These are phyloP conservation scores for Diachasma alloeum DNA, from an alignment of 1,140 invertebrate genomes.

Conservation along the genomic window DNA sequence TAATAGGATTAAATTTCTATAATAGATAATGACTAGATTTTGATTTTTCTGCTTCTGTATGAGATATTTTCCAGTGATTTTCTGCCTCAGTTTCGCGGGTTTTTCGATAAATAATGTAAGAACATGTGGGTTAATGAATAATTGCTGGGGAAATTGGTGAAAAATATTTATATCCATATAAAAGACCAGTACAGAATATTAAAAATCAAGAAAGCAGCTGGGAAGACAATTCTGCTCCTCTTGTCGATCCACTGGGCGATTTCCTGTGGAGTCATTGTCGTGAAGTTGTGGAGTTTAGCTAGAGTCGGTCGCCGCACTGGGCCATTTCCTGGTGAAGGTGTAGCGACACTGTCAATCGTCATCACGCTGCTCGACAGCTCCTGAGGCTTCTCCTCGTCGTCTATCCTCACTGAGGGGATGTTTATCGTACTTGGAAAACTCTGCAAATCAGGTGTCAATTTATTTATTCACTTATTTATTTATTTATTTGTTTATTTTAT, in stretches of 20 bases:
- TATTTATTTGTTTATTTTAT: no score
- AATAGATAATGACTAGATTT: no score
- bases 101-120: no score
- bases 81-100: no score
- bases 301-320: conserved; percentile 56
- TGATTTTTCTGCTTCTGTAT: no score
- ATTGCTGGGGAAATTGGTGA: conserved; percentile 23
- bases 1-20: no score
- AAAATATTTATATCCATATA: conserved; percentile 66
- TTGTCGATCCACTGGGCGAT: conserved; percentile 88
- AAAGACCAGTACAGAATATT: conserved; percentile 88
- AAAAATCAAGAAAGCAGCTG: conserved; percentile 80
- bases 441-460: conserved; percentile 61
- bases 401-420: conserved; percentile 72
- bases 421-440: conserved; percentile 72
- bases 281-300: conserved; percentile 68
- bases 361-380: conserved; percentile 53
- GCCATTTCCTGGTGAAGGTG: conserved; percentile 49
- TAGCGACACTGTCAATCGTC: conserved; percentile 53
- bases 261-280: conserved; percentile 85
- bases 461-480: no score
- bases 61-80: no score
- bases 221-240: conserved; percentile 80
- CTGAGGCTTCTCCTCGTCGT: conserved; percentile 68
- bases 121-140: no score